A percentile compares a stretch with the other conserved stretches of the same genome.
Evolutionary conservation across 2,797 vertebrate species (phyloP).

Genomic region (Sebastes melanostomus): DNA sequence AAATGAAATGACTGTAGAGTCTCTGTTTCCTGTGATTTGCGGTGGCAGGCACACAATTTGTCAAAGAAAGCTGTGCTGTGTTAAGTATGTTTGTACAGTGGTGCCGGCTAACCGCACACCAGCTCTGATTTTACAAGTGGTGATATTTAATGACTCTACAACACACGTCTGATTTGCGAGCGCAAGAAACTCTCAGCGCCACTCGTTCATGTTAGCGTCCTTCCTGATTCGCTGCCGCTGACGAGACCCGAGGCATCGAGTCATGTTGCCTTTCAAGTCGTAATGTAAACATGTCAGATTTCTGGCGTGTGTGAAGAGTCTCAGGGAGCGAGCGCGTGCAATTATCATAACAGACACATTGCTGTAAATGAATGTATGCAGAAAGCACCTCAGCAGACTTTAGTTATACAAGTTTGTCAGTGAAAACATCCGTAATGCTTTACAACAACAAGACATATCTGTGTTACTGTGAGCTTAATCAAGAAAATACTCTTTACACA

Average conservation of each 20-base stretch:
- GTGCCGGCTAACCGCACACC: constrained; percentile 70
- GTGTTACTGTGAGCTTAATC: constrained; percentile 25
- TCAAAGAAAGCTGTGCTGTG: constrained; percentile 66
- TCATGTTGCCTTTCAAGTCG: constrained; percentile 66
- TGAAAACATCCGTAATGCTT: neutral
- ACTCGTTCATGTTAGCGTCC: constrained; percentile 37
- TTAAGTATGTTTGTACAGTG: constrained; percentile 69
- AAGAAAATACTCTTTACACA: constrained; percentile 40
- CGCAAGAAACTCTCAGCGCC: constrained; percentile 30
- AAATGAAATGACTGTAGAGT: constrained; percentile 31
- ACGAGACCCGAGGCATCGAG: constrained; percentile 41
- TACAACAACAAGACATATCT: constrained; percentile 5
- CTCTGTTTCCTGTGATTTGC: constrained; percentile 55
- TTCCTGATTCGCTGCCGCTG: constrained; percentile 57
- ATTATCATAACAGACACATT: constrained; percentile 50
- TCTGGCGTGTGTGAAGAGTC: constrained; percentile 32
- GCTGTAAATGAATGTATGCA: constrained; percentile 28
- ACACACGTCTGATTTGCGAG: constrained; percentile 58
- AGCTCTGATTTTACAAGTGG: constrained; percentile 75
- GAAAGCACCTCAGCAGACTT: neutral
- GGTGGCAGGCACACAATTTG: constrained; percentile 51
- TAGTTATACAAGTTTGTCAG: neutral
- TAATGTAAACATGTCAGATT: constrained; percentile 73
- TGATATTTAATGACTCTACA: constrained; percentile 67
- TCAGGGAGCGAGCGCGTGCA: neutral